Base-by-base conservation (phyloP, 2,797 vertebrate genomes). In the Oreonectes daqikongensis region DNA sequence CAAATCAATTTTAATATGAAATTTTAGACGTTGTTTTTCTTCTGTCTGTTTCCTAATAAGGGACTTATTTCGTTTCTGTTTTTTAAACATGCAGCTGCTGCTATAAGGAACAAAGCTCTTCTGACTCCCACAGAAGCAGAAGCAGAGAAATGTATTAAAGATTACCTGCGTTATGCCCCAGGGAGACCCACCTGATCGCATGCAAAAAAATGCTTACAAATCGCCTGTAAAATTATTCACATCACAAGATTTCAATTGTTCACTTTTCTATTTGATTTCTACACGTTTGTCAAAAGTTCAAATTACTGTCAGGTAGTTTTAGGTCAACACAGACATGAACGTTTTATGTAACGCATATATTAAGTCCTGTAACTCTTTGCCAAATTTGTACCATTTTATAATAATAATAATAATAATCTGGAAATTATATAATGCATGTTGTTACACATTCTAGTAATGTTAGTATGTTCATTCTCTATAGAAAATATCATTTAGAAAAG, bases 131-230 rank as follows among this genome's bases (percentile, higher is more conserved):
- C 64, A 48, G 73, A 76, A 59, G 64, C 73, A 59, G 73, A 75
- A 20, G 73, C 73, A 48, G 73, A 76, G 65, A 76, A 76, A 24
- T 76, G 52, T 14, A 76, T 68, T 20, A 76, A 76, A 76, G 73
- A 75, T 35, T 76, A 68, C 15, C 64, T 68, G 65, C 65, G 73
- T n/a, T 76, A 46, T 26, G 42, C 73, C 22, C 73, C 73, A 68
- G 73, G 53, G 22, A 46, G 73, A 9, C n/a, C 53, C 42, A 4
- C 52, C 20, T 22, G 12, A 52, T 52, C 35, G 44, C 15, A 15
- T 17, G 8, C 6, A 0, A 42, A 14, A 14, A 3, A 14, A 14
- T 14, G 0, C 12, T 42, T 35, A 35, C 35, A 35, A 35, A 35
- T 35, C 12, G 12, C 40, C 12, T 42, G 17, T 46, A 17, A 46